Evolutionary conservation across 2,888 invertebrate species (phyloP).

Genomic region (Aphidoletes aphidimyza): DNA sequence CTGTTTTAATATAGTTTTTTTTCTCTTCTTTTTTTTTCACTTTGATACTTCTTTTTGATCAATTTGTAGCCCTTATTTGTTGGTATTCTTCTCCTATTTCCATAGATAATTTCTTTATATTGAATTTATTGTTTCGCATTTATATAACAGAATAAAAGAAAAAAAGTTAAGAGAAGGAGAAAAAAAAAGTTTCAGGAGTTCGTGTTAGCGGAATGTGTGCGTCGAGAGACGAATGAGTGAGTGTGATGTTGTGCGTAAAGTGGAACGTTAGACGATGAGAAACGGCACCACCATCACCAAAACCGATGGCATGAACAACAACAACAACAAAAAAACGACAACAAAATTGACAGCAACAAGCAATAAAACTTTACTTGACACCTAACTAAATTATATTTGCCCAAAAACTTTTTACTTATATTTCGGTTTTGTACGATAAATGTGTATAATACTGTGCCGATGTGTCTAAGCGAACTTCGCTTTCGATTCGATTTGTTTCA

Average conservation of each 20-base stretch:
- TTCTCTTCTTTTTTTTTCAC: neutral
- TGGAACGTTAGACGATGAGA: neutral
- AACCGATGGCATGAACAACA: neutral
- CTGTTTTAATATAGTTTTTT: constrained; percentile 44
- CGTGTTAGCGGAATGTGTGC: neutral
- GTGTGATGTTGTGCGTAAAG: constrained; percentile 27
- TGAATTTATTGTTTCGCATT: constrained; percentile 38
- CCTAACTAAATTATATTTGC: constrained; percentile 55
- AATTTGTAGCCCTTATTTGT: constrained; percentile 4
- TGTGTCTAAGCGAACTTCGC: neutral
- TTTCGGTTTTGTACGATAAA: no score
- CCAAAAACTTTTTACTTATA: constrained; percentile 39
- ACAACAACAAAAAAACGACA: neutral
- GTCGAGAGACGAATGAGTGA: neutral
- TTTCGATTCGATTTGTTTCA: constrained; percentile 22
- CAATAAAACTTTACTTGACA: constrained; percentile 55
- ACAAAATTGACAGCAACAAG: constrained; percentile 54
- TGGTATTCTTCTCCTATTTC: neutral
- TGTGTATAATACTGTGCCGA: no score
- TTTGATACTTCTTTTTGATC: neutral
- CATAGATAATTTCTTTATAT: constrained; percentile 38
- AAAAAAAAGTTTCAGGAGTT: neutral
- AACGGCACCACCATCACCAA: neutral
- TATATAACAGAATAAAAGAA: no score
- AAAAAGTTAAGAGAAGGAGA: no score